phyloP scores from a whole-genome alignment of 2,888 invertebrate genomes.

The Agriopis leucophaearia region DNA sequence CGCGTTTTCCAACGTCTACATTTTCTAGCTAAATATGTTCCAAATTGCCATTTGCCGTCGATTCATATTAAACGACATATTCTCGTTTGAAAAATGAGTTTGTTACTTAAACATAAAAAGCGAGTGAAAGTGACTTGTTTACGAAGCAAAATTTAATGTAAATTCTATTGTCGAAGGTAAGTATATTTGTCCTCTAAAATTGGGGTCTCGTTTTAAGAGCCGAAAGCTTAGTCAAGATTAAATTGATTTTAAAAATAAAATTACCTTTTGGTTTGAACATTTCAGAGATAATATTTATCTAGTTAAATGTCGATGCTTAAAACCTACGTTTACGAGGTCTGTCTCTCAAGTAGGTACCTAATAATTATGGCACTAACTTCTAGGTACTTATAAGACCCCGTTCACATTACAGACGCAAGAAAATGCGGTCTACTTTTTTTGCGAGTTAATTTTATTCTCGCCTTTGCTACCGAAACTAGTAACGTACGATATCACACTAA shows the following conservation, averaged over 20 bases:
- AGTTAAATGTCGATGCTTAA: conserved; percentile 6
- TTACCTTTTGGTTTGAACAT: conserved; percentile 7
- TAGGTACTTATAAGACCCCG: too few species aligned
- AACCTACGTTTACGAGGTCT: neutral
- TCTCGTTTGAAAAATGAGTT: conserved; percentile 47
- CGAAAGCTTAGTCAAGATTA: conserved; percentile 20
- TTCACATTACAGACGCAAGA: too few species aligned
- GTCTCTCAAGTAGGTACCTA: too few species aligned
- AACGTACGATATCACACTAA: too few species aligned
- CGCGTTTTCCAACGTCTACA: conserved; percentile 64
- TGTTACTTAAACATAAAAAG: conserved; percentile 48
- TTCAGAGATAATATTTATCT: conserved; percentile 13
- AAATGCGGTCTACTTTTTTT: neutral
- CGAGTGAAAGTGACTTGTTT: conserved; percentile 43
- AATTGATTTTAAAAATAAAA: conserved; percentile 28
- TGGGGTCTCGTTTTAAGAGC: conserved; percentile 25
- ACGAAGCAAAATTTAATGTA: conserved; percentile 38
- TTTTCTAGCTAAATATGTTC: conserved; percentile 72
- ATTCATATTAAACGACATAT: conserved; percentile 47
- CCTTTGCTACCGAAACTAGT: too few species aligned
- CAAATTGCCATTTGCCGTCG: conserved; percentile 72
- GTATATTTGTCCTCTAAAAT: conserved; percentile 33
- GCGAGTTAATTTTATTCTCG: too few species aligned
- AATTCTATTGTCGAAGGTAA: conserved; percentile 38
- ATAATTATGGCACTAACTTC: too few species aligned